Evolutionary conservation across 2,888 invertebrate genomes (phyloP).

Genomic region (Orthonevra nobilis): DNA sequence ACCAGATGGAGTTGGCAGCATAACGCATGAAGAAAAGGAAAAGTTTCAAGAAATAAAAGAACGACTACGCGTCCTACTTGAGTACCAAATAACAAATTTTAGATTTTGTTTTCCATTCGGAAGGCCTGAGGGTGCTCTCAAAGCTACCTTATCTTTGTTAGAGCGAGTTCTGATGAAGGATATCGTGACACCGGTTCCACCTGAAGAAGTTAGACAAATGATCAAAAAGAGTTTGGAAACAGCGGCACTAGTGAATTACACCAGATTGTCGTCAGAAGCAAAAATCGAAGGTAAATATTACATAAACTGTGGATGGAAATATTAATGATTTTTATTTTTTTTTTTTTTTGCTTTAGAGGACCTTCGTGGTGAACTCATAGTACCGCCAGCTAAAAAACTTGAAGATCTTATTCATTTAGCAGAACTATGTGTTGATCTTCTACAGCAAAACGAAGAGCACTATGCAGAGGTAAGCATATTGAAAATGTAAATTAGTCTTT

Average conservation of each 20-base stretch:
- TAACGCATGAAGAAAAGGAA: conserved; percentile 98
- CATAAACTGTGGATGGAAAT: no score
- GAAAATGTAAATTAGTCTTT: no score
- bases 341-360: conserved; percentile 83
- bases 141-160: conserved; percentile 96
- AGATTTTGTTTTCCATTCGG: conserved; percentile 99
- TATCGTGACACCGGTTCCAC: conserved; percentile 97
- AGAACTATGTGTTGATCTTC: conserved; percentile 97
- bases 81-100: conserved; percentile 99
- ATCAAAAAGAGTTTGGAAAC: conserved; percentile 98
- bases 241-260: conserved; percentile 98
- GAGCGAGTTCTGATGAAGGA: conserved; percentile 99
- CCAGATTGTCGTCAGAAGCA: conserved; percentile 96
- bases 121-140: conserved; percentile 97
- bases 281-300: conserved; percentile 93
- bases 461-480: conserved; percentile 99
- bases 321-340: conserved; percentile 6
- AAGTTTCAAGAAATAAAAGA: conserved; percentile 99
- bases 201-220: conserved; percentile 96
- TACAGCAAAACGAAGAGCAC: conserved; percentile 99
- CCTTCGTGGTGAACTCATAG: conserved; percentile 88
- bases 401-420: conserved; percentile 98
- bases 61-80: conserved; percentile 92
- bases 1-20: conserved; percentile 99
- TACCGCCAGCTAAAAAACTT: conserved; percentile 92